Base-by-base conservation (phyloP, 2,113 vertebrate genomes). In the Notothenia coriiceps region DNA sequence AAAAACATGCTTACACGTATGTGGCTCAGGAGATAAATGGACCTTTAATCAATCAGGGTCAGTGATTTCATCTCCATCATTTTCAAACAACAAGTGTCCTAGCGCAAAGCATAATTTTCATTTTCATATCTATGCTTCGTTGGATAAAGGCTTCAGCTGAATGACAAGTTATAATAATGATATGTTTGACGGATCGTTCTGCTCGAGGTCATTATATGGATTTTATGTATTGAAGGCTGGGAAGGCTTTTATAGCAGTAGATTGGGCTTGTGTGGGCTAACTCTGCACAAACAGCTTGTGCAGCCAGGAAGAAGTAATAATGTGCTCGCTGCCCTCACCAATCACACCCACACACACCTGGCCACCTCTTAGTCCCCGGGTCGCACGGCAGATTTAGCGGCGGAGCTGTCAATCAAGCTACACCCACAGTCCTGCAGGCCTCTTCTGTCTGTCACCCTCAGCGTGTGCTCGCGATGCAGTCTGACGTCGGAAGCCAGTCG, bases 371-470 rank as follows among this genome's bases (percentile, higher is more conserved):
- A 2, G 82, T 90, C 85, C 74, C 81, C 75, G 40, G 79, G 74
- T 74, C 59, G 18, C 84, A 62, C 12, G 10, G 20, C 67, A 84
- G 82, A 69, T 81, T 77, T 74, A 80, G 80, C 83, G 74, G 54
- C 75, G n/a, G 69, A 75, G 62, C 74, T 82, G 89, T 86, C 91
- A 79, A 71, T 86, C 78, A 80, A 69, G 60, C 82, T 52, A 11
- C 56, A 46, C 81, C 86, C 83, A 70, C 86, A 52, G 55, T 54
- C 79, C 83, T 70, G 12, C 74, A 12, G 50, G 71, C 75, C 81
- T 61, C 54, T 29, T 55, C 77, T 78, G 90, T 89, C 90, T 86
- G 47, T 88, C 86, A 82, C 76, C 46, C 77, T 80, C 72, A 40
- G 73, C 54, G 6, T 5, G 43, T 40, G n/a, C 56, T n/a, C 46